Conservation (phyloP, 2,113 vertebrate species). For the Onychostoma macrolepis region DNA sequence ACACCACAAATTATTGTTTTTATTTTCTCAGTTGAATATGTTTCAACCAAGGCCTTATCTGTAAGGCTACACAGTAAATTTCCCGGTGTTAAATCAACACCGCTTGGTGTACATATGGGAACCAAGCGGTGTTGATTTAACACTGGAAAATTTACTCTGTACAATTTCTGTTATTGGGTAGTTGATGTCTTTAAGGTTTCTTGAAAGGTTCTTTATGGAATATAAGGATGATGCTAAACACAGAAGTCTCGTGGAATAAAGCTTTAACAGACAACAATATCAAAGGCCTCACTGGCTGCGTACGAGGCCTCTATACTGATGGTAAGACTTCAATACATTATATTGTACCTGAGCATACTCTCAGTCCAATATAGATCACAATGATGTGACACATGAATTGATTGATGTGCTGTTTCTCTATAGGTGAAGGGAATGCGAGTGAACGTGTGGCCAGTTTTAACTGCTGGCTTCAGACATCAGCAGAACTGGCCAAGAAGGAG, state of each 20-base stretch:
- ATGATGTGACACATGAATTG: background rate
- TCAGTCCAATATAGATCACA: background rate
- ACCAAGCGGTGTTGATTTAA: too few species aligned
- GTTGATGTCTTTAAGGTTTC: background rate
- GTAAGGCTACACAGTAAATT: too few species aligned
- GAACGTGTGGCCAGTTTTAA: conserved; percentile 48
- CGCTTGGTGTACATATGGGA: too few species aligned
- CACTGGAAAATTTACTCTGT: too few species aligned
- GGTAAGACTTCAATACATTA: conserved; percentile 43
- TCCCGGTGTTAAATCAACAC: too few species aligned
- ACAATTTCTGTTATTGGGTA: background rate
- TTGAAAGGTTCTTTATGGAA: background rate
- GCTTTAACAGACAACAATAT: conserved; percentile 64
- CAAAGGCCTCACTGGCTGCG: conserved; percentile 57
- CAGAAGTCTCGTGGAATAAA: conserved; percentile 61
- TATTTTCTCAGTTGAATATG: background rate
- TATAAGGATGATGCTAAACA: conserved; percentile 38
- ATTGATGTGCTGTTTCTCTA: background rate
- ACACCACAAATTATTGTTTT: background rate
- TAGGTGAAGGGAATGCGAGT: background rate
- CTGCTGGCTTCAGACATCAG: conserved; percentile 63
- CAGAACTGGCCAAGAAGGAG: conserved; percentile 65
- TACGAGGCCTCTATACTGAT: conserved; percentile 49
- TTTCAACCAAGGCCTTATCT: background rate
- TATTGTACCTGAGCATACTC: background rate